Base-by-base conservation (phyloP, 2,888 invertebrate species). In the Acanthacorydalis orientalis region DNA sequence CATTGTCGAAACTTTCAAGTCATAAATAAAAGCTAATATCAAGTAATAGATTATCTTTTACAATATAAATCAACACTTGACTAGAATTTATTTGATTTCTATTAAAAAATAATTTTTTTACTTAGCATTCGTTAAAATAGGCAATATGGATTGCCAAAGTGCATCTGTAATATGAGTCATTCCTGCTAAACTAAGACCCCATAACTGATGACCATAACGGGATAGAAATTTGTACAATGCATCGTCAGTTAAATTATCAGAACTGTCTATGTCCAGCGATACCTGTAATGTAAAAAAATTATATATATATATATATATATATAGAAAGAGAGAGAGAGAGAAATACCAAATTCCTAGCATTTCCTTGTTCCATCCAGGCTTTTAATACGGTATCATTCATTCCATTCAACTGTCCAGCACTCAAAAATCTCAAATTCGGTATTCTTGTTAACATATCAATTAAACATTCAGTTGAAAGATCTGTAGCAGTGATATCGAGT, bases 141-240 rank as follows among this genome's bases (percentile, higher is more conserved):
- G 91, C 53, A 99, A 73, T 53, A 95, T 86, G 56, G 89, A 86
- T 71, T 92, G 89, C 95, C 97, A 98, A 54, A 99, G 78, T 61
- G 93, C 91, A 70, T 99, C 98, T 1, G 96, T 93, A 56, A 98
- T 87, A 63, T 97, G 96, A 0, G 96, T 87, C 84, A 98, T 97
- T 42, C 98, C 95, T 49, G 90, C 87, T 31, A 96, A 69, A 50
- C 82, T 80, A 39, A 96, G 74, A 0, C 92, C 97, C 67, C 80
- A 79, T 49, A 98, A 73, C 64, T 93, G 91, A 51, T 77, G 76
- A 4, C 97, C 97, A 65, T 90, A 80, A 43, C 89, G 79, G 46
- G 84, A 85, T 50, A 99, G 69, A 67, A 98, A 93, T 60, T 91
- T 89, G 60, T 88, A 83, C 47, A 98, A 74, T 1, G 82, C 87